Evolutionary conservation across 1,140 invertebrate species (phyloP).

Genomic region (Pseudomyrmex flavicornis): DNA sequence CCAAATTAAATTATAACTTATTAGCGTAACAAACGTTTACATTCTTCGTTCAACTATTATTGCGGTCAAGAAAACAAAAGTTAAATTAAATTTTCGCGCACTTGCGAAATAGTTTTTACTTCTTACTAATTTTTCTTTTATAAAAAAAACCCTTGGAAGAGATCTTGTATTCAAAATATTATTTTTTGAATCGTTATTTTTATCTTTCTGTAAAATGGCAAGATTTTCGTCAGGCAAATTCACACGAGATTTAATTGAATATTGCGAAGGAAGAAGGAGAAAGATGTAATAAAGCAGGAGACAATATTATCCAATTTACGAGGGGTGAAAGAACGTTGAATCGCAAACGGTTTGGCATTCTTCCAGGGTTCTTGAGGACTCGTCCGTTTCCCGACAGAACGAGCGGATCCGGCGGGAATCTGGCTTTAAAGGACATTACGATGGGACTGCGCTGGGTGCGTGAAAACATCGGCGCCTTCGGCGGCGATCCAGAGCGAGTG

Average conservation of each 20-base stretch:
- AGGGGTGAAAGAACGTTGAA: conserved; percentile 1
- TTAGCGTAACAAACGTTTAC: conserved; percentile 39
- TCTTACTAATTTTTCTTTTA: background rate
- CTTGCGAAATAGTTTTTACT: background rate
- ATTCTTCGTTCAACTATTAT: background rate
- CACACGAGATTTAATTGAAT: conserved; percentile 26
- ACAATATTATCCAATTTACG: conserved; percentile 5
- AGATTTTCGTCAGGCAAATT: background rate
- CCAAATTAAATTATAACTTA: conserved; percentile 46
- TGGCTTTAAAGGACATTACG: conserved; percentile 91
- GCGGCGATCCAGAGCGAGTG: conserved; percentile 92
- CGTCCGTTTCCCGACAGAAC: conserved; percentile 85
- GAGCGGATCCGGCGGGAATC: conserved; percentile 87
- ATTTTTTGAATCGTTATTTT: background rate
- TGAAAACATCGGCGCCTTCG: conserved; percentile 92
- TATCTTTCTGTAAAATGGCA: background rate
- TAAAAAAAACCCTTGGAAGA: too few relatives aligned
- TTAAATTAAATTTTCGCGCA: conserved; percentile 34
- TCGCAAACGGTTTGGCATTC: conserved; percentile 40
- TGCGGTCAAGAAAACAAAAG: background rate
- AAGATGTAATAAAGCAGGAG: background rate
- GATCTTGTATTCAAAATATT: too few relatives aligned
- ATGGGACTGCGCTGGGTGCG: conserved; percentile 91
- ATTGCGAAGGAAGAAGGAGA: background rate
- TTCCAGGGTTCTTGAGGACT: conserved; percentile 90